A percentile compares a stretch with the other conserved stretches of the same genome.
phyloP scores from a whole-genome alignment of 2,888 invertebrate species.

The Nezara viridula region DNA sequence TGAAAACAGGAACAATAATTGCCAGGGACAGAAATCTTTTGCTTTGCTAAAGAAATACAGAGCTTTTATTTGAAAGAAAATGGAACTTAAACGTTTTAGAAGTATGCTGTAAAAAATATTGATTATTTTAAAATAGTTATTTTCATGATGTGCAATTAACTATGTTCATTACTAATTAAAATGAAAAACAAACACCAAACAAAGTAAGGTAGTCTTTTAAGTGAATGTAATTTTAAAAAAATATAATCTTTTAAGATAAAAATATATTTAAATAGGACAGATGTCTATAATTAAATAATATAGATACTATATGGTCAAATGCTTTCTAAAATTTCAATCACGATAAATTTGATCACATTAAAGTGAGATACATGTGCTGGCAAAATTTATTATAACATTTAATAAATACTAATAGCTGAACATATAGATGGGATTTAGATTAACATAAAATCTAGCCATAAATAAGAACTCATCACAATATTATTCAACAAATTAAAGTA shows the following conservation, averaged over 20 bases:
- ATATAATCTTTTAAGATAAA: slow-evolving; percentile 39
- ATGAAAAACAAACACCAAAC: background rate
- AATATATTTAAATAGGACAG: slow-evolving; percentile 15
- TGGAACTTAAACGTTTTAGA: too few species aligned
- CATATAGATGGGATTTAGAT: background rate
- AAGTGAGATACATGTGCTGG: background rate
- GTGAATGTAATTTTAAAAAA: background rate
- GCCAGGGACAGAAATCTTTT: too few species aligned
- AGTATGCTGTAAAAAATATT: background rate
- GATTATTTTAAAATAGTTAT: background rate
- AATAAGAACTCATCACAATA: slow-evolving; percentile 33
- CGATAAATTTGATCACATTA: background rate
- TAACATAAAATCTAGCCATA: background rate
- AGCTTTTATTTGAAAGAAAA: too few species aligned
- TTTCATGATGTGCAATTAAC: background rate
- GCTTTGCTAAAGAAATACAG: too few species aligned
- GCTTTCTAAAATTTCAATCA: background rate
- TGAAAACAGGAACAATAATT: slow-evolving; percentile 29
- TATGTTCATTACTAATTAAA: background rate
- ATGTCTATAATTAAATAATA: slow-evolving; percentile 23
- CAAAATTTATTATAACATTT: background rate
- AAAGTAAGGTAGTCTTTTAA: slow-evolving; percentile 1
- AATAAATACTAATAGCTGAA: background rate
- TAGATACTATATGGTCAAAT: background rate
- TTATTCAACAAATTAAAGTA: slow-evolving; percentile 8